Evolutionary conservation across 2,113 vertebrate genomes (phyloP).

Genomic region (Phrynocephalus versicolor): DNA sequence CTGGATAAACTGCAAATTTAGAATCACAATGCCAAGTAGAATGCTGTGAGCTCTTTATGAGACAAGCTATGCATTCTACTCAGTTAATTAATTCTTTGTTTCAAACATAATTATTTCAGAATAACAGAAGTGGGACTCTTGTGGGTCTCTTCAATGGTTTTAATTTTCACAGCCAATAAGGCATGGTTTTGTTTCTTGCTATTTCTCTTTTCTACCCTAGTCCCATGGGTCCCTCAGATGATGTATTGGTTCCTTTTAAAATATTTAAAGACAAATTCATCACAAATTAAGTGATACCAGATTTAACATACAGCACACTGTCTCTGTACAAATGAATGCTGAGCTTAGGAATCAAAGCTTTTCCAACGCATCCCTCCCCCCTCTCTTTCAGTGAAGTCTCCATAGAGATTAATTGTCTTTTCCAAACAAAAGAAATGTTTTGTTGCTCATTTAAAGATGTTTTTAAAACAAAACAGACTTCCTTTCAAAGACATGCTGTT

Average conservation of each 20-base stretch:
- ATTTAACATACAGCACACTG: slow-evolving; percentile 56
- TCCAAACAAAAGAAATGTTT: slow-evolving; percentile 51
- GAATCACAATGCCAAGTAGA: neutral
- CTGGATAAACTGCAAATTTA: too few species aligned
- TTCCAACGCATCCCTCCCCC: slow-evolving; percentile 56
- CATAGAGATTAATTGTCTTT: slow-evolving; percentile 49
- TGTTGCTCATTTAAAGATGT: slow-evolving; percentile 59
- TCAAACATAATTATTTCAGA: slow-evolving; percentile 27
- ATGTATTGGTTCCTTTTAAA: slow-evolving; percentile 42
- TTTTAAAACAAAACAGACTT: slow-evolving; percentile 35
- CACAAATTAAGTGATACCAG: slow-evolving; percentile 67
- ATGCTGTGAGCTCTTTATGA: neutral
- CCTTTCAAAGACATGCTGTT: neutral
- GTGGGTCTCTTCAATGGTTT: neutral
- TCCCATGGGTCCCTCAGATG: neutral
- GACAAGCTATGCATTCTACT: slow-evolving; percentile 5
- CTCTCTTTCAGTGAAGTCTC: slow-evolving; percentile 47
- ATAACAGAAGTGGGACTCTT: slow-evolving; percentile 5
- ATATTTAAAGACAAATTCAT: neutral
- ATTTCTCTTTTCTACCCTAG: neutral
- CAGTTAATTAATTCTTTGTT: slow-evolving; percentile 32
- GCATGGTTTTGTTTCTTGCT: slow-evolving; percentile 19
- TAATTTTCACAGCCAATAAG: neutral
- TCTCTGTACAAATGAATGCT: slow-evolving; percentile 61
- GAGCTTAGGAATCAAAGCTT: slow-evolving; percentile 67